Evolutionary conservation across 2,888 invertebrate genomes (phyloP).

Genomic region (Brachypalpus laphriformis): DNA sequence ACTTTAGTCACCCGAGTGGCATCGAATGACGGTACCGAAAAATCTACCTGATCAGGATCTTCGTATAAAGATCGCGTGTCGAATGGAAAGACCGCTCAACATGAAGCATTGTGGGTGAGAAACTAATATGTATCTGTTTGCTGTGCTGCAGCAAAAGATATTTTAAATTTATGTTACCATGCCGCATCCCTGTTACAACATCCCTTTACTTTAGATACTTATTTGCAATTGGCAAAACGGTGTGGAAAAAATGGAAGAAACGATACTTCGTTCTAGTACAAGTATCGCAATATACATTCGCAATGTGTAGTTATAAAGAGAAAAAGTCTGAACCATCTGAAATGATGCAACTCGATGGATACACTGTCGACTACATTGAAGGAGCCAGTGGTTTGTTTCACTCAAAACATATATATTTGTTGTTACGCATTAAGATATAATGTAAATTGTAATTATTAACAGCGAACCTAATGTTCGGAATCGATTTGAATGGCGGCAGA

Average conservation of each 20-base stretch:
- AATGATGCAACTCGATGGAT: slow-evolving; percentile 99
- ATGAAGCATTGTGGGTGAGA: slow-evolving; percentile 98
- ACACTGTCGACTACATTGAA: slow-evolving; percentile 99
- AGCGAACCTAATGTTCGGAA: slow-evolving; percentile 96
- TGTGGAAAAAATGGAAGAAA: slow-evolving; percentile 99
- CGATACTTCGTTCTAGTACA: slow-evolving; percentile 99
- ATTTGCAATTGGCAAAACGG: slow-evolving; percentile 96
- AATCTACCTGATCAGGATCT: slow-evolving; percentile 97
- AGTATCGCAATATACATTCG: slow-evolving; percentile 99
- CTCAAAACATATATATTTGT: slow-evolving; percentile 76
- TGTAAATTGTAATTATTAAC: slow-evolving; percentile 77
- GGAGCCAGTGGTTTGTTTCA: slow-evolving; percentile 97
- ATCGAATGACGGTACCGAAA: slow-evolving; percentile 97
- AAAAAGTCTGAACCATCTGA: slow-evolving; percentile 99
- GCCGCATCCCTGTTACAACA: too few species aligned
- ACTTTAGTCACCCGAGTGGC: slow-evolving; percentile 96
- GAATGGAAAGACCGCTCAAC: slow-evolving; percentile 99
- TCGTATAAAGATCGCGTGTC: slow-evolving; percentile 97
- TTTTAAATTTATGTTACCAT: too few species aligned
- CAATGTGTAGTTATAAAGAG: slow-evolving; percentile 99
- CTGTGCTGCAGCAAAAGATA: too few species aligned
- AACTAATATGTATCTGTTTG: background rate
- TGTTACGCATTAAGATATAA: background rate
- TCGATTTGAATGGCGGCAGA: slow-evolving; percentile 96
- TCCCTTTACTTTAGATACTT: slow-evolving; percentile 90